Evolutionary conservation across 2,797 vertebrate genomes (phyloP), one percentile per base, ranked within the genome.

Genomic region (Nyctalus aviator): DNA sequence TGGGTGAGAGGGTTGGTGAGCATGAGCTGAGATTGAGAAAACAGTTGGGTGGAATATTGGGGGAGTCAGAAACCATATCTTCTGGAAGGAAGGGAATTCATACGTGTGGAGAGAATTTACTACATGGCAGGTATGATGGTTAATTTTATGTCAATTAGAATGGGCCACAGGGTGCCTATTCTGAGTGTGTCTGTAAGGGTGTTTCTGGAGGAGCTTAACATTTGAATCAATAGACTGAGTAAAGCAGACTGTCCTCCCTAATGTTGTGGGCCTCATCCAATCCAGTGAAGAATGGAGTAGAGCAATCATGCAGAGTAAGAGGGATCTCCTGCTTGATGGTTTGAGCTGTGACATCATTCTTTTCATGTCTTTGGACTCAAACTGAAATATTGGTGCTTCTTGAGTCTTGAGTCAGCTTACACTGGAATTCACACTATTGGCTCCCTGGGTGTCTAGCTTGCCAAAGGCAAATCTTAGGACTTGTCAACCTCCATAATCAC

Each of bases 61-160:
- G 23, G 11, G 23, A 72, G 32, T 88, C 84, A 18, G n/a, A 93
- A 92, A 75, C 21, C 8, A 0, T 55, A 30, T 91, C 69, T 79
- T 94, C 48, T 62, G 14, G 37, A 48, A 94, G 62, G 15, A 77
- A 76, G 8, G 8, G 59, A 48, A 87, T 84, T 94, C 76, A 48
- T 48, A 64, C 2, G 5, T 25, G 2, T 59, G 35, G 82, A 64
- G 35, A 91, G 35, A 91, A 79, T 35, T 75, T 2, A 27, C 55
- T 79, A 0, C 11, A 10, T 17, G 10, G 20, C 50, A 53, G 14
- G 32, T 35, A 14, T 64, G 73, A 32, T 76, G 62, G 50, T 69
- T 88, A 50, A 82, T 82, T 87, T 71, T 69, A 41, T 75, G 59
- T 88, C 69, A 18, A 1, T 25, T 71, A 20, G 27, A 35, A 53